These are phyloP conservation scores for Ophraella communa DNA, from an alignment of 2,888 invertebrate species.

Conservation along the genomic window DNA sequence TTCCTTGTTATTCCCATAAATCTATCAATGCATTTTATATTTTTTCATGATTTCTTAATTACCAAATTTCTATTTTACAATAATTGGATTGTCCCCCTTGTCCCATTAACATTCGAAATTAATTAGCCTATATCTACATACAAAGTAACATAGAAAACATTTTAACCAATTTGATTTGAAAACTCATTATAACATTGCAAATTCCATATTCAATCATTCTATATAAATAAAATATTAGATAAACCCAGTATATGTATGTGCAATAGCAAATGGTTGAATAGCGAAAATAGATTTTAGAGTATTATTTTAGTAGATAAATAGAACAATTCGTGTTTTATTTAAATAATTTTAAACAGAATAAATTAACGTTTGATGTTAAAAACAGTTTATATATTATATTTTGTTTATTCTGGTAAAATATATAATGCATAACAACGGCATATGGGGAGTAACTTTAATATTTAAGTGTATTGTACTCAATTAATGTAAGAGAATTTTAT, in stretches of 20 bases:
- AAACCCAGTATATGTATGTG: slow-evolving; percentile 5
- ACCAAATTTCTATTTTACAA: background rate
- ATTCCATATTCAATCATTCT: slow-evolving; percentile 11
- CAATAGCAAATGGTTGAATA: slow-evolving; percentile 8
- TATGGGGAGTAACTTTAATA: background rate
- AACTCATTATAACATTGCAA: slow-evolving; percentile 12
- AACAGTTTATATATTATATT: background rate
- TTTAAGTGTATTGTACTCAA: no score
- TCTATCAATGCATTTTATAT: no score
- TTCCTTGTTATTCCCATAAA: no score
- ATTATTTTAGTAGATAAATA: slow-evolving; percentile 1
- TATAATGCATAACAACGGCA: background rate
- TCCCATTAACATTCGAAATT: background rate
- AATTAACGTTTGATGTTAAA: background rate
- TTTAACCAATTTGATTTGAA: slow-evolving; percentile 2
- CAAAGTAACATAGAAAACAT: slow-evolving; percentile 3
- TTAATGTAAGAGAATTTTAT: no score
- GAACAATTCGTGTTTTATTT: background rate
- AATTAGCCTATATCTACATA: background rate
- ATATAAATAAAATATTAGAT: slow-evolving; percentile 10
- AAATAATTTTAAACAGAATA: slow-evolving; percentile 1
- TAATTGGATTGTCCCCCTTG: background rate
- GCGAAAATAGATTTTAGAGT: background rate
- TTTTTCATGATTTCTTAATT: background rate
- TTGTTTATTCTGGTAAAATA: background rate